Conservation (phyloP, 2,113 vertebrate genomes). For the Oryzias javanicus region DNA sequence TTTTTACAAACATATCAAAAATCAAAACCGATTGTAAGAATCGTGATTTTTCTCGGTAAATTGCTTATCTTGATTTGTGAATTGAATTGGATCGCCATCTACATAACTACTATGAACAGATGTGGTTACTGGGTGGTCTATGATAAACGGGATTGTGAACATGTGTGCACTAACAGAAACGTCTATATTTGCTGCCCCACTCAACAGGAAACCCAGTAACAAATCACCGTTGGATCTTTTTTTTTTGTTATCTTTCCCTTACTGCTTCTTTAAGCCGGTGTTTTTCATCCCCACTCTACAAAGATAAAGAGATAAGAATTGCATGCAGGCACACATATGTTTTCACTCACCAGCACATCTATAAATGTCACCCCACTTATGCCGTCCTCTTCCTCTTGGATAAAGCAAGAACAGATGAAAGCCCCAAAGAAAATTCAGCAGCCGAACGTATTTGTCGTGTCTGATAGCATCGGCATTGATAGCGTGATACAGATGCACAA, state of each 20-base stretch:
- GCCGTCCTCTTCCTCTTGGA: conserved; percentile 50
- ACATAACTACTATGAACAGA: no score
- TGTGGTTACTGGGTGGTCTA: no score
- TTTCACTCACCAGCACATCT: conserved; percentile 39
- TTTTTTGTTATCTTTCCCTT: conserved; percentile 47
- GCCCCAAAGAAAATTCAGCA: conserved; percentile 67
- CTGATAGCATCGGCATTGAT: conserved; percentile 65
- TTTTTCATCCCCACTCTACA: conserved; percentile 37
- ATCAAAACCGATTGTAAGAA: no score
- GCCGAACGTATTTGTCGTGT: conserved; percentile 64
- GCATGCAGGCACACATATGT: conserved; percentile 6
- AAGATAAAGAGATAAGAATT: conserved; percentile 55
- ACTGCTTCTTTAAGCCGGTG: conserved; percentile 46
- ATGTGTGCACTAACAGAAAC: no score
- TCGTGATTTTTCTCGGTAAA: no score
- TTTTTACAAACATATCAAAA: no score
- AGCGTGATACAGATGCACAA: conserved; percentile 58
- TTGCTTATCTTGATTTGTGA: no score
- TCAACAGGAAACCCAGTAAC: conserved; percentile 27
- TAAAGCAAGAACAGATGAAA: conserved; percentile 72
- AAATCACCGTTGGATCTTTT: conserved; percentile 22
- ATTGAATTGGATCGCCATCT: no score
- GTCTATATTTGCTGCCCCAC: neutral
- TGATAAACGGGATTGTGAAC: no score
- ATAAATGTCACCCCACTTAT: conserved; percentile 70